Evolutionary conservation across 2,113 vertebrate species (phyloP).

Genomic region (Gracilinanus agilis): DNA sequence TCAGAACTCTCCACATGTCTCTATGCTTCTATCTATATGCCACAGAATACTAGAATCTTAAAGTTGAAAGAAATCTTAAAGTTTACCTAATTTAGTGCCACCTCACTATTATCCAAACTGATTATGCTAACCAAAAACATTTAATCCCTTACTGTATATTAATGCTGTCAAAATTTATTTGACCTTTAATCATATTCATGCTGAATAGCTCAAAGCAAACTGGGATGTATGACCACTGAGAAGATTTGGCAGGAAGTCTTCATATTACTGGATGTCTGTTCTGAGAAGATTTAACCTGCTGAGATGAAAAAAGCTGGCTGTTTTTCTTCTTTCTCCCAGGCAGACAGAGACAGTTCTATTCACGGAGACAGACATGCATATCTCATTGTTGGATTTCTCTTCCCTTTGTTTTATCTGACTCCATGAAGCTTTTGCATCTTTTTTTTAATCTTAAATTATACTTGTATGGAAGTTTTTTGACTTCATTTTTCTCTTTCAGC

Average conservation of each 20-base stretch:
- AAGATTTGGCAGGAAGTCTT: conserved; percentile 53
- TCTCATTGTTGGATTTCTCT: conserved; percentile 49
- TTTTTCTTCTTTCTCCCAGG: conserved; percentile 68
- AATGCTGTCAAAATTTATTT: conserved; percentile 4
- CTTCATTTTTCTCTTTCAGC: not conserved
- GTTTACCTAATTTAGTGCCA: not conserved
- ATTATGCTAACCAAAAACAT: not conserved
- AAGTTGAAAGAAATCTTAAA: not conserved
- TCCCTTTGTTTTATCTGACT: conserved; percentile 67
- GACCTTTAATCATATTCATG: not conserved
- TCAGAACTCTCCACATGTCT: not conserved
- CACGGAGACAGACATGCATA: conserved; percentile 65
- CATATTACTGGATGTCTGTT: conserved; percentile 6
- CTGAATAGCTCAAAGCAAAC: not conserved
- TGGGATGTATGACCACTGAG: not conserved
- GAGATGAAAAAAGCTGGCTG: conserved; percentile 70
- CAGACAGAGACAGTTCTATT: conserved; percentile 71
- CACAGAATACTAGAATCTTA: not conserved
- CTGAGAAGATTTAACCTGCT: conserved; percentile 76
- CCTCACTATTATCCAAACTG: not conserved
- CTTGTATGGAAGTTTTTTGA: conserved; percentile 9
- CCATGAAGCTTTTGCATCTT: conserved; percentile 58
- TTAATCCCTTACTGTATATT: not conserved
- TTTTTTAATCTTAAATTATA: conserved; percentile 60
- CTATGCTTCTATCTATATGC: not conserved